Base-by-base conservation (phyloP, 1,140 invertebrate species). In the Aplysia californica region DNA sequence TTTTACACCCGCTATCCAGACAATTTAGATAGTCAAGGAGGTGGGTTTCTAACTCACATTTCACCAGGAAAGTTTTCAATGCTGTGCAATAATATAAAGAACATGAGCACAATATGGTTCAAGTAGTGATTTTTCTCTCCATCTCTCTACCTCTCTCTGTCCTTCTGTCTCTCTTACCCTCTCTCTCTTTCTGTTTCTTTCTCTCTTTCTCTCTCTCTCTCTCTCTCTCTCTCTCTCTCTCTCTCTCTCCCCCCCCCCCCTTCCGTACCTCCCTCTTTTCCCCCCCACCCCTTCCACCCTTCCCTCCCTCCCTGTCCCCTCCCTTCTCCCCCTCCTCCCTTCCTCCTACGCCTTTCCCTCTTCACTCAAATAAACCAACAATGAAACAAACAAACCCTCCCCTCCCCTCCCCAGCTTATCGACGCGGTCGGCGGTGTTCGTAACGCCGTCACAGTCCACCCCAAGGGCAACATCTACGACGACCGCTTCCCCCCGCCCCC, bases 381-480 rank as follows among this genome's bases (percentile, higher is more conserved):
- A n/a, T n/a, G n/a, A n/a, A n/a, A n/a, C n/a, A n/a, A n/a, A n/a
- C n/a, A n/a, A n/a, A n/a, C n/a, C n/a, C n/a, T n/a, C n/a, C n/a
- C 38, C 58, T 38, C 36, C 64, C 36, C 33, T 41, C 87, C 87
- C 18, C 83, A 95, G 93, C 89, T 97, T 26, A 90, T 97, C 56
- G 91, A 92, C 82, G 93, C 94, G 61, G 96, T 97, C 18, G 94
- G 94, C 38, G 92, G 94, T 86, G 95, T 97, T 23, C 92, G 94
- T 58, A 92, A 94, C 80, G 95, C 95, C 26, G 93, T 97, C 38
- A 92, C 92, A 10, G 82, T 83, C 1, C 69, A 80, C 92, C 82
- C 92, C 29, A 77, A 93, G 21, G 92, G 92, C 78, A 84, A 92
- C 4, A 91, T 91, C 65, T 91, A 91, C 66, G 81, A 79, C 66